These are phyloP conservation scores for Dasysyrphus albostriatus DNA, from an alignment of 2,888 invertebrate species.

Conservation along the genomic window DNA sequence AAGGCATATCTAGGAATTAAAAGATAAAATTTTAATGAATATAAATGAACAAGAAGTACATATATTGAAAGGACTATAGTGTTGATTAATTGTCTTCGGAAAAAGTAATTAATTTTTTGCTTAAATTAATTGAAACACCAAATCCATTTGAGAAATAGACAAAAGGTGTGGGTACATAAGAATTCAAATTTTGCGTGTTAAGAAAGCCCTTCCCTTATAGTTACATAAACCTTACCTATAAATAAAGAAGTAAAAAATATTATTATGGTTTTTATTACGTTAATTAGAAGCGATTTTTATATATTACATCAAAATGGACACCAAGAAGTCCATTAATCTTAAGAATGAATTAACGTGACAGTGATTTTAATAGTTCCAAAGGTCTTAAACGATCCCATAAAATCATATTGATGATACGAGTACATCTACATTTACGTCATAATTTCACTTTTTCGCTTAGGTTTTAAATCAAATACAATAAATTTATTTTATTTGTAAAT, in stretches of 20 bases:
- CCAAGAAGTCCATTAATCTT: too few species aligned
- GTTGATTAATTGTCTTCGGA: neutral
- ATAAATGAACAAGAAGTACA: slow-evolving; percentile 7
- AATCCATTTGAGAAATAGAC: neutral
- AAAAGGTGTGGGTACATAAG: neutral
- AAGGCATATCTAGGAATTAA: neutral
- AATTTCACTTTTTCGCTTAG: too few species aligned
- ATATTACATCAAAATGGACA: neutral
- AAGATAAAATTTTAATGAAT: slow-evolving; percentile 13
- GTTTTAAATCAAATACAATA: too few species aligned
- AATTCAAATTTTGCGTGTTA: neutral
- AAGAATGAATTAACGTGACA: too few species aligned
- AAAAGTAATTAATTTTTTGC: neutral
- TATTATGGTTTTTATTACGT: slow-evolving; percentile 1
- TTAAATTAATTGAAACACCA: neutral
- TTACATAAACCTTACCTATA: neutral
- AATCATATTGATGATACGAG: too few species aligned
- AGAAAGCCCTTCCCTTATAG: neutral
- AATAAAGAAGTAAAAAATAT: neutral
- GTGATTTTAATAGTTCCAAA: too few species aligned
- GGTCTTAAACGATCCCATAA: too few species aligned
- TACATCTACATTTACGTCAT: too few species aligned
- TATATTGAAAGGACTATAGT: too few species aligned
- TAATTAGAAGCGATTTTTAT: neutral
- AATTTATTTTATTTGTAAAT: too few species aligned